A percentile compares a stretch with the other conserved stretches of the same genome.
Conservation (phyloP, 2,113 vertebrate genomes). For the Prietella phreatophila region DNA sequence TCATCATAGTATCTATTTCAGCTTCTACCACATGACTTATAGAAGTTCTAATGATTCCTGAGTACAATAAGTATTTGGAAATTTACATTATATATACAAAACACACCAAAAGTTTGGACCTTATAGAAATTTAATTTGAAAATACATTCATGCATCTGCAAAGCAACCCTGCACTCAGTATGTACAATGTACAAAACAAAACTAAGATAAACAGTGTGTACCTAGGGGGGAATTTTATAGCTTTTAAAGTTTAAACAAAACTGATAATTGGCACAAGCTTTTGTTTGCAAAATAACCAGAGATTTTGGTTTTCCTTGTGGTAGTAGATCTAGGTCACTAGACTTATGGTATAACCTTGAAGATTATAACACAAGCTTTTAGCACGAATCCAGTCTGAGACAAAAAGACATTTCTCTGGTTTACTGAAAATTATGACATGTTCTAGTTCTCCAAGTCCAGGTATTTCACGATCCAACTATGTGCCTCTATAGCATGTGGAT, state of each 20-base stretch:
- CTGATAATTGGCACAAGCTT: not conserved
- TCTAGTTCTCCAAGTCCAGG: not conserved
- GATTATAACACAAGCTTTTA: not conserved
- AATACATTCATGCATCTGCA: not conserved
- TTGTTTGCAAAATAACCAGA: not conserved
- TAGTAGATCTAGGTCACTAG: not conserved
- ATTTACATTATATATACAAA: not conserved
- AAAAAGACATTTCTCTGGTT: not conserved
- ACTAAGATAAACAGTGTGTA: not conserved
- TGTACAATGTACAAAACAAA: not conserved
- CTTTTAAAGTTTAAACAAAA: not conserved
- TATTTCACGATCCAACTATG: not conserved
- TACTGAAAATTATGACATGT: not conserved
- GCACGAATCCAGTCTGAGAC: not conserved
- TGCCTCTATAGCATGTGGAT: not conserved
- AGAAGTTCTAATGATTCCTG: not conserved
- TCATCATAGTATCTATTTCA: not conserved
- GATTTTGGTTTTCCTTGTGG: not conserved
- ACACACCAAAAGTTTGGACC: not conserved
- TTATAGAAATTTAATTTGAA: not conserved
- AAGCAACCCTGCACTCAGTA: not conserved
- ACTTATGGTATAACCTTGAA: not conserved
- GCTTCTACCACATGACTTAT: conserved; percentile 7
- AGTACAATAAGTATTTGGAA: not conserved
- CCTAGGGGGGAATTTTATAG: not conserved